Conservation (phyloP, 2,113 vertebrate species). For the Tyto alba region DNA sequence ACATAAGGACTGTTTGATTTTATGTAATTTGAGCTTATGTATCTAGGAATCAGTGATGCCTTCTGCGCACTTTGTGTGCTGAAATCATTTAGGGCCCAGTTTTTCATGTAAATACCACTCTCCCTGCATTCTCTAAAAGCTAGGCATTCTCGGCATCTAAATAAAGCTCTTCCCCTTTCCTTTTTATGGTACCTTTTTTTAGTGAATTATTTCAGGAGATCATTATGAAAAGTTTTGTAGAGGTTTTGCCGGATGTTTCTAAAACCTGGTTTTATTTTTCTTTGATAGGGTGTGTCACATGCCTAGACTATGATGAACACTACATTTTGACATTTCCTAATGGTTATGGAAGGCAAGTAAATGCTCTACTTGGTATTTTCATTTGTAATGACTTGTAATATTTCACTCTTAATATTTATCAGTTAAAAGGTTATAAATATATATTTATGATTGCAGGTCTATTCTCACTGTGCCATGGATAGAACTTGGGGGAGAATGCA, state of each 20-base stretch:
- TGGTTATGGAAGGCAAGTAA: slow-evolving; percentile 92
- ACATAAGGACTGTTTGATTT: neutral
- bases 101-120: neutral
- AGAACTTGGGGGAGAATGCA: slow-evolving; percentile 97
- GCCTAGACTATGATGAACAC: slow-evolving; percentile 95
- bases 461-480: slow-evolving; percentile 99
- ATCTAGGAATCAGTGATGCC: neutral
- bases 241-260: neutral
- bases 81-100: no score
- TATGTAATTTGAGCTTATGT: neutral
- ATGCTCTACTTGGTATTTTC: neutral
- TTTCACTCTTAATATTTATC: neutral
- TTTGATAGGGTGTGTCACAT: slow-evolving; percentile 89
- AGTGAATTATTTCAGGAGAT: neutral
- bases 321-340: slow-evolving; percentile 98
- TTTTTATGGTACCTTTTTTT: neutral
- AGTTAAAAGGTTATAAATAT: neutral
- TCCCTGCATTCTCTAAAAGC: neutral
- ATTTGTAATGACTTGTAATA: neutral
- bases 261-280: neutral
- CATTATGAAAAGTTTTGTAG: neutral
- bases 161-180: neutral
- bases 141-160: neutral
- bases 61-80: neutral
- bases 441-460: slow-evolving; percentile 75